Percentiles rank a stretch among this genome's conserved stretches.
Evolutionary conservation across 2,113 vertebrate species (phyloP).

Genomic region (Gobius niger): DNA sequence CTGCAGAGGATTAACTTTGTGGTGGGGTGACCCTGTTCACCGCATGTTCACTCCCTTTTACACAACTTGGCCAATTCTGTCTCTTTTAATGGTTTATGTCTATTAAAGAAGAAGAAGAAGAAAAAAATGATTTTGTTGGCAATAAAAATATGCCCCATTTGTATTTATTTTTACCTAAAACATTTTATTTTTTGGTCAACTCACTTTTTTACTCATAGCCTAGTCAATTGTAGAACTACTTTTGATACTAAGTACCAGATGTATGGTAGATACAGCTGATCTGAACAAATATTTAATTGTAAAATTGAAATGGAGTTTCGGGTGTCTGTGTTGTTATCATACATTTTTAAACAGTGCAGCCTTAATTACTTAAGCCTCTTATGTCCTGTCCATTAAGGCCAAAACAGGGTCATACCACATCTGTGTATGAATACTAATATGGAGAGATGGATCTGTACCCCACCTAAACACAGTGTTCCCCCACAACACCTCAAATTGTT

Average conservation of each 20-base stretch:
- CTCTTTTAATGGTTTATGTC: no score
- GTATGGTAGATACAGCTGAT: background rate
- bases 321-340: slow-evolving; percentile 26
- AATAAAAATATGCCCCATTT: no score
- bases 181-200: background rate
- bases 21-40: slow-evolving; percentile 41
- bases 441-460: slow-evolving; percentile 7
- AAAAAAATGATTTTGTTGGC: no score
- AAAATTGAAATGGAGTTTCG: no score
- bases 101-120: no score
- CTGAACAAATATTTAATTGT: no score
- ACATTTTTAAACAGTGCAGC: slow-evolving; percentile 57
- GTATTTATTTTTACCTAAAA: no score
- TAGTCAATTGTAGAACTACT: no score
- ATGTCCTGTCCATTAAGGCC: slow-evolving; percentile 26
- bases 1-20: slow-evolving; percentile 59
- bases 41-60: slow-evolving; percentile 50
- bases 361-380: slow-evolving; percentile 69
- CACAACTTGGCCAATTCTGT: slow-evolving; percentile 19
- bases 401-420: slow-evolving; percentile 53
- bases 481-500: slow-evolving; percentile 26
- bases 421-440: slow-evolving; percentile 33
- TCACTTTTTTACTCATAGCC: background rate
- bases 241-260: background rate
- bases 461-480: slow-evolving; percentile 33